Conservation (phyloP, 2,888 invertebrate genomes). For the Smittia aterrima region DNA sequence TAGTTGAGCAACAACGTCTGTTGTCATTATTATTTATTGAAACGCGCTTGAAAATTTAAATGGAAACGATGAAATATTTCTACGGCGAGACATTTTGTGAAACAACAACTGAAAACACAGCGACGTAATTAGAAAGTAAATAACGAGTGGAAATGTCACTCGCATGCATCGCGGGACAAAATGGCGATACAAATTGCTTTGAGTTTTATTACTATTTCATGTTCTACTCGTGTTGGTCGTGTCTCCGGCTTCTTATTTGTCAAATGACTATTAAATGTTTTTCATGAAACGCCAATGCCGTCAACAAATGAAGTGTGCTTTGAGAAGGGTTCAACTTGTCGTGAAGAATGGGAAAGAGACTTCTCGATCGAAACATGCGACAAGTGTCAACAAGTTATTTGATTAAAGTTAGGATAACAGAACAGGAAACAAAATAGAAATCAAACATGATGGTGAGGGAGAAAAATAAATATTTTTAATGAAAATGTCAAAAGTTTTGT, state of each 20-base stretch:
- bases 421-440: background rate
- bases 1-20: background rate
- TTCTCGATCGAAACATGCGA: too few species aligned
- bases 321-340: too few species aligned
- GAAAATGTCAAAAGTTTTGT: too few species aligned
- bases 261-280: background rate
- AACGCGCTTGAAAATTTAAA: background rate
- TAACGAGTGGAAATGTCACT: conserved; percentile 1
- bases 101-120: too few species aligned
- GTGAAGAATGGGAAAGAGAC: too few species aligned
- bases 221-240: background rate
- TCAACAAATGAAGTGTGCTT: too few species aligned
- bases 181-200: background rate
- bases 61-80: background rate
- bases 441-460: too few species aligned
- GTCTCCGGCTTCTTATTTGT: background rate
- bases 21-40: too few species aligned
- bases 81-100: background rate
- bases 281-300: background rate
- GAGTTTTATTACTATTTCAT: background rate
- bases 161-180: background rate
- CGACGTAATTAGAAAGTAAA: background rate
- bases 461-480: too few species aligned
- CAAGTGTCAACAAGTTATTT: too few species aligned
- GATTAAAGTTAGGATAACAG: too few species aligned